Percentiles rank a stretch among this genome's conserved stretches.
phyloP scores from a whole-genome alignment of 37 sponge, comb jelly and placozoan genomes.

The Chondrosia reniformis region DNA sequence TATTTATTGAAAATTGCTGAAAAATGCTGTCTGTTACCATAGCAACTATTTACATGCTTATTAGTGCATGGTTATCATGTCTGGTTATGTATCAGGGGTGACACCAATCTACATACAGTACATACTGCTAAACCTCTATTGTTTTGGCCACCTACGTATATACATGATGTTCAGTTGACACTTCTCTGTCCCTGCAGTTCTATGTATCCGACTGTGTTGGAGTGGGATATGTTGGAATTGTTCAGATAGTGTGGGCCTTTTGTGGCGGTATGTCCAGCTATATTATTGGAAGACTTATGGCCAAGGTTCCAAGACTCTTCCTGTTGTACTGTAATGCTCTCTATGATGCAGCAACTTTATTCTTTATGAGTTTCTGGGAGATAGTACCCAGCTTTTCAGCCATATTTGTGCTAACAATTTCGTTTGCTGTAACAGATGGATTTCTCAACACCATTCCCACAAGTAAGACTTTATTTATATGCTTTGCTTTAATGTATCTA shows the following conservation, averaged over 20 bases:
- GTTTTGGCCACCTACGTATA: too few species aligned
- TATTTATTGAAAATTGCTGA: too few species aligned
- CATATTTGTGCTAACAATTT: background rate
- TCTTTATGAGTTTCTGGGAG: constrained; percentile 53
- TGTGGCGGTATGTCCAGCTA: constrained; percentile 28
- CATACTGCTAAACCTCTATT: too few species aligned
- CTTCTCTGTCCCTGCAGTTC: background rate
- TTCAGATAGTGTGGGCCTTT: constrained; percentile 28
- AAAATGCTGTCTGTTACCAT: too few species aligned
- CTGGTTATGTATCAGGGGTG: too few species aligned
- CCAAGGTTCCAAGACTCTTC: constrained; percentile 32
- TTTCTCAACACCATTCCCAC: background rate
- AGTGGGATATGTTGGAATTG: constrained; percentile 41
- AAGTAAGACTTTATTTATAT: too few species aligned
- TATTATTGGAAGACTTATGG: constrained; percentile 8
- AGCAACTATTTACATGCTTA: too few species aligned
- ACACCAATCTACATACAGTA: too few species aligned
- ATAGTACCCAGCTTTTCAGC: constrained; percentile 26
- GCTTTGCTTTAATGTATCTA: too few species aligned
- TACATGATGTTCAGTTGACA: background rate
- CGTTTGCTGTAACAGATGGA: background rate
- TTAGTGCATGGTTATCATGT: too few species aligned
- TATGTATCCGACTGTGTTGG: constrained; percentile 49
- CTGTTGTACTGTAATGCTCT: constrained; percentile 4
- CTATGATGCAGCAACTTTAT: background rate